phyloP scores from a whole-genome alignment of 2,113 vertebrate genomes.

The Monarcha castaneiventris region DNA sequence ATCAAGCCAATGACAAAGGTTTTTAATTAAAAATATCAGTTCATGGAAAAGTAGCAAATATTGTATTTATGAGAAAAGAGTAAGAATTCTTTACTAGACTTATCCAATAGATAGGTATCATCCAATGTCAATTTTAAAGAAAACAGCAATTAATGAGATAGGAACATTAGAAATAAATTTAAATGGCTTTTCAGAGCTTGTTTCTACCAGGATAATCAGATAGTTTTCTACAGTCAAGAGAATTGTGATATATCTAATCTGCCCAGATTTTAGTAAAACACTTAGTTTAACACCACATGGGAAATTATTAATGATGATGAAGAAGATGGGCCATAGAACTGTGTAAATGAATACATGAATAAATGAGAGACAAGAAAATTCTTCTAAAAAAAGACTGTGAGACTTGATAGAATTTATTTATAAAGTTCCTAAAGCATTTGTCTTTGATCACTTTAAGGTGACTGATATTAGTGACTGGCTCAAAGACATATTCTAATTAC shows the following conservation, averaged over 20 bases:
- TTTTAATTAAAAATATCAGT: neutral
- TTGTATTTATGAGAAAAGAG: neutral
- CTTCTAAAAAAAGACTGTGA: neutral
- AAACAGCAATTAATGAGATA: neutral
- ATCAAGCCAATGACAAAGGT: neutral
- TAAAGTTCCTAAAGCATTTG: neutral
- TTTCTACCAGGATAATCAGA: neutral
- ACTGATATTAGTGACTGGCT: neutral
- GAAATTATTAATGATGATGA: neutral
- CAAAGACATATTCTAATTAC: neutral
- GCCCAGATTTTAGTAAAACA: neutral
- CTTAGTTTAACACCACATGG: neutral
- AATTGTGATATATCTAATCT: neutral
- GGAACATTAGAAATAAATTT: neutral
- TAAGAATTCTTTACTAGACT: neutral
- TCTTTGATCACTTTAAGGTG: neutral
- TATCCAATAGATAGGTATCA: neutral
- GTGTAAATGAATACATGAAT: neutral
- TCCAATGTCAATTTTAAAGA: neutral
- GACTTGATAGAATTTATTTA: neutral
- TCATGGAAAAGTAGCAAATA: neutral
- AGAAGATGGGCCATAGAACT: neutral
- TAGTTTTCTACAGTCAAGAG: neutral
- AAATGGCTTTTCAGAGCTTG: neutral
- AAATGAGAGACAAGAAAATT: neutral